A percentile compares a stretch with the other conserved stretches of the same genome.
phyloP scores from a whole-genome alignment of 2,797 vertebrate species.

The Clarias fuscus region DNA sequence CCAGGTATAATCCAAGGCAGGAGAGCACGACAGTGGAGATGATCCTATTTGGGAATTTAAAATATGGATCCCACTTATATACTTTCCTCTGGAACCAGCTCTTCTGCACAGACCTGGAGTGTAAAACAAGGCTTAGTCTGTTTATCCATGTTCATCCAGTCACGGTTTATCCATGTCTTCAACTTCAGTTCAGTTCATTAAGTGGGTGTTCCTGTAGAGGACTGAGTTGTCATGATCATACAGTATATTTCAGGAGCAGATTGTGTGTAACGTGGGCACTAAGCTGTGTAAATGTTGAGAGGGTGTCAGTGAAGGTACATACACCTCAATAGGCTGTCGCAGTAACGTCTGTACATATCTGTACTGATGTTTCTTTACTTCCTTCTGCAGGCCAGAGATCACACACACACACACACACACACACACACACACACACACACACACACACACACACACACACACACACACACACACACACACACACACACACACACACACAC shows the following conservation, averaged over 20 bases:
- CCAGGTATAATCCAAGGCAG: slow-evolving; percentile 81
- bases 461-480: neutral
- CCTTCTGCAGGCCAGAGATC: slow-evolving; percentile 60
- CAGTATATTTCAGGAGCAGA: too few relatives aligned
- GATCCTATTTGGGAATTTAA: slow-evolving; percentile 88
- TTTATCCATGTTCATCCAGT: too few relatives aligned
- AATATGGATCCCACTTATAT: slow-evolving; percentile 86
- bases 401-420: slow-evolving; percentile 8
- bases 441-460: neutral
- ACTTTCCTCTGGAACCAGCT: slow-evolving; percentile 79
- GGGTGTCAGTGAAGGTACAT: slow-evolving; percentile 55
- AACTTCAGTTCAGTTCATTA: too few relatives aligned
- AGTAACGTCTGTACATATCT: slow-evolving; percentile 78
- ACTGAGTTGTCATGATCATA: too few relatives aligned
- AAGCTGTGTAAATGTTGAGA: neutral
- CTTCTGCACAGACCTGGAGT: slow-evolving; percentile 61
- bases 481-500: neutral
- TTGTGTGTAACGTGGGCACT: neutral
- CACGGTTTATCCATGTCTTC: too few relatives aligned
- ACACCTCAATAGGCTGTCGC: slow-evolving; percentile 62
- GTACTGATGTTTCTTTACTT: slow-evolving; percentile 73
- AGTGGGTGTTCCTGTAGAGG: too few relatives aligned
- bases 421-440: slow-evolving; percentile 9
- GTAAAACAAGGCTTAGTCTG: slow-evolving; percentile 13
- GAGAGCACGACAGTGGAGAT: slow-evolving; percentile 79